A percentile compares a stretch with the other conserved stretches of the same genome.
phyloP scores from a whole-genome alignment of 2,113 vertebrate species.

The Equus przewalskii region DNA sequence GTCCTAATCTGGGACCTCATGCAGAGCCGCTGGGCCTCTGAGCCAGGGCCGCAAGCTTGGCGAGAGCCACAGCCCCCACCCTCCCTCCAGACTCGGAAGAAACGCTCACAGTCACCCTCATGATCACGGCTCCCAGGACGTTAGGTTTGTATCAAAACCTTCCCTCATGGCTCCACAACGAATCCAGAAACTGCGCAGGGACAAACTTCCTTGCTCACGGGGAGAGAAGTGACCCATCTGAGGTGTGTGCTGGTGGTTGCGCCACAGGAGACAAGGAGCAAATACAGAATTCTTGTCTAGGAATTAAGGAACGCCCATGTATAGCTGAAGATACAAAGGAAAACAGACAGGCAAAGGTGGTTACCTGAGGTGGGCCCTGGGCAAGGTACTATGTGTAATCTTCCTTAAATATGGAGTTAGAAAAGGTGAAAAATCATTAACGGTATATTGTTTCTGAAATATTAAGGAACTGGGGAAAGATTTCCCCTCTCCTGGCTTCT shows the following conservation, averaged over 20 bases:
- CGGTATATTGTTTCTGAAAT: background rate
- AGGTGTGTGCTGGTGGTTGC: background rate
- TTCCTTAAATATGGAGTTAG: background rate
- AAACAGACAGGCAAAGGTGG: background rate
- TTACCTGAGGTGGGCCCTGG: background rate
- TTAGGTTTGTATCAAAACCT: background rate
- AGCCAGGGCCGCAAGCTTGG: background rate
- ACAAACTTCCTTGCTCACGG: background rate
- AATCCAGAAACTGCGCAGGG: background rate
- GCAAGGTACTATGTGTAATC: no score
- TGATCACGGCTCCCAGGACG: background rate
- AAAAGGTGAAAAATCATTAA: background rate
- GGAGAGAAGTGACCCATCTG: background rate
- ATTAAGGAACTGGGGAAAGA: background rate
- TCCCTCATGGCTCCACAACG: background rate
- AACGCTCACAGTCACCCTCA: rapidly evolving
- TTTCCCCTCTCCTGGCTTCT: background rate
- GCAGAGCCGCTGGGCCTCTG: background rate
- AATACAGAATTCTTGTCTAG: no score
- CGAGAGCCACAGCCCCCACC: background rate
- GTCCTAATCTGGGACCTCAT: rapidly evolving
- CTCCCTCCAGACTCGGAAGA: background rate
- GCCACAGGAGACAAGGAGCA: background rate
- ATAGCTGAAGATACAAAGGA: background rate
- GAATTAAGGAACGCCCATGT: background rate